Percentiles rank a stretch among this genome's conserved stretches.
Conservation (phyloP, 1,140 invertebrate species). For the Latrodectus geometricus region DNA sequence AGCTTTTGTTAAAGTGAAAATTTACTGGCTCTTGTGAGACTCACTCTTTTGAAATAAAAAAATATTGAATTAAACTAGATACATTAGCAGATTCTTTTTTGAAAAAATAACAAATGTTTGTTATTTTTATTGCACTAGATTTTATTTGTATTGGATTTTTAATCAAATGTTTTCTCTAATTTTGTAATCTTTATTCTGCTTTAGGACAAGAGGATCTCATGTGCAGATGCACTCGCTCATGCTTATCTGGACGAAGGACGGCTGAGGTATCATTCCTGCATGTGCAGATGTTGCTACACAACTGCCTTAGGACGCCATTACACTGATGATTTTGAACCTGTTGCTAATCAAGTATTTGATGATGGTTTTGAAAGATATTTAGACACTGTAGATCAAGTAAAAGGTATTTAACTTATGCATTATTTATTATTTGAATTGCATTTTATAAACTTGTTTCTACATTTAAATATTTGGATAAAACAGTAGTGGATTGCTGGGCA, state of each 20-base stretch:
- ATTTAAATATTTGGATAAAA: no score
- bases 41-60: no score
- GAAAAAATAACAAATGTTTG: no score
- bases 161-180: not conserved
- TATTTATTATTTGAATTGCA: no score
- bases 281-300: constrained; percentile 95
- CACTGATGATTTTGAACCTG: constrained; percentile 92
- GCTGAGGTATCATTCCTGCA: constrained; percentile 98
- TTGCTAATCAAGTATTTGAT: constrained; percentile 87
- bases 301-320: constrained; percentile 83
- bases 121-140: no score
- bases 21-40: no score
- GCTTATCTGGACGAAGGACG: constrained; percentile 97
- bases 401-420: constrained; percentile 75
- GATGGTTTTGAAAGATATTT: constrained; percentile 94
- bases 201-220: constrained; percentile 92
- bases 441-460: no score
- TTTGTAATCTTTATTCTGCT: constrained; percentile 62
- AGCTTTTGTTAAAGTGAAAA: no score
- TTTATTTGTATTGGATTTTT: not conserved
- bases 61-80: no score
- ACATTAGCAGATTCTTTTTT: no score
- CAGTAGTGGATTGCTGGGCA: no score
- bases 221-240: constrained; percentile 93
- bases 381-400: constrained; percentile 90